phyloP scores from a whole-genome alignment of 2,888 invertebrate genomes.

The Venustoraphidia nigricollis region DNA sequence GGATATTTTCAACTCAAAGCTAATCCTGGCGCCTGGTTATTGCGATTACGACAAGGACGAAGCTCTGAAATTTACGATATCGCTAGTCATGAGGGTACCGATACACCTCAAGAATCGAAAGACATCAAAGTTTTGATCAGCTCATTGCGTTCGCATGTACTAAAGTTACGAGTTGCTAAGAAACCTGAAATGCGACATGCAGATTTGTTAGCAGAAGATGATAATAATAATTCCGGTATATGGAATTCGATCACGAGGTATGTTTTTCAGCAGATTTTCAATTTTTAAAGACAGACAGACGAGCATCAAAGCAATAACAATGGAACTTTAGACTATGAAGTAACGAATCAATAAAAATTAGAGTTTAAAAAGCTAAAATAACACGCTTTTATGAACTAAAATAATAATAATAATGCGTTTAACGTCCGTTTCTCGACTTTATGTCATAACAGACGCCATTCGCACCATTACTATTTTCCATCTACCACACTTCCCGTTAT shows the following conservation, averaged over 20 bases:
- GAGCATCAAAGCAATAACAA: background rate
- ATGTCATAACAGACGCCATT: too few relatives aligned
- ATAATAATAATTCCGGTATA: slow-evolving; percentile 53
- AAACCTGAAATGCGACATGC: slow-evolving; percentile 74
- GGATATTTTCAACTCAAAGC: slow-evolving; percentile 98
- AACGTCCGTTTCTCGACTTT: too few relatives aligned
- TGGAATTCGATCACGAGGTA: slow-evolving; percentile 93
- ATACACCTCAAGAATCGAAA: slow-evolving; percentile 48
- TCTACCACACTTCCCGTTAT: too few relatives aligned
- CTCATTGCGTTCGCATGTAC: slow-evolving; percentile 76
- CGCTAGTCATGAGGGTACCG: slow-evolving; percentile 63
- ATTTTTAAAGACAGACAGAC: background rate
- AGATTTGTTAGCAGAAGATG: slow-evolving; percentile 74
- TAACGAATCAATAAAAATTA: too few relatives aligned
- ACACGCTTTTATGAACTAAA: too few relatives aligned
- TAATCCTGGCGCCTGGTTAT: slow-evolving; percentile 90
- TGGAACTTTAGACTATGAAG: too few relatives aligned
- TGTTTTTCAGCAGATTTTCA: slow-evolving; percentile 6
- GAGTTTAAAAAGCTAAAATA: too few relatives aligned
- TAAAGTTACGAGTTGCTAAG: slow-evolving; percentile 82
- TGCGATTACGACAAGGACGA: slow-evolving; percentile 79
- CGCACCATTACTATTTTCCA: too few relatives aligned
- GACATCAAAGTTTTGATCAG: slow-evolving; percentile 69
- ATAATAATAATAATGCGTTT: too few relatives aligned
- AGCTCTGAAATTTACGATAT: slow-evolving; percentile 93